phyloP scores from a whole-genome alignment of 2,113 vertebrate species.

The Prunella himalayana region DNA sequence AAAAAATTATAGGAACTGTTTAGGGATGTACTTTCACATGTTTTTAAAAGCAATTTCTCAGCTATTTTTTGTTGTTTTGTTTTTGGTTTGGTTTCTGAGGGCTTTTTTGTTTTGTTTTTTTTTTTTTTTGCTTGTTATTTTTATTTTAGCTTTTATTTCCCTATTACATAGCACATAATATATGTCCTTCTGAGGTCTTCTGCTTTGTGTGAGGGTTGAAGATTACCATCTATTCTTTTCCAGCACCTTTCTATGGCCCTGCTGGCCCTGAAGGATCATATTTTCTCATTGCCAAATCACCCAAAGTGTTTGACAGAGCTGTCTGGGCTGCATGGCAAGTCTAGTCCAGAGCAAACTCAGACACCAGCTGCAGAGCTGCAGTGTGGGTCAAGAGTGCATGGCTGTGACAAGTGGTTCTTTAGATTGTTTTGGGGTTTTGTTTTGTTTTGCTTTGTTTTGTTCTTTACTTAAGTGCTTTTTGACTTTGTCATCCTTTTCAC shows the following conservation, averaged over 20 bases:
- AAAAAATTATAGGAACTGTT: neutral
- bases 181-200: neutral
- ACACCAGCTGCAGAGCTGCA: neutral
- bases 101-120: too few relatives aligned
- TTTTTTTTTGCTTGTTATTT: neutral
- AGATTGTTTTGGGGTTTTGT: too few relatives aligned
- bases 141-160: neutral
- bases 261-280: neutral
- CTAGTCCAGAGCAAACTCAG: neutral
- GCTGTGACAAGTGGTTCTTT: neutral
- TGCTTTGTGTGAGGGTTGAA: neutral
- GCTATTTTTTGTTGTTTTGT: neutral
- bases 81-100: neutral
- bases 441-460: too few relatives aligned
- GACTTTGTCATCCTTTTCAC: neutral
- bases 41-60: neutral
- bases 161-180: neutral
- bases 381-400: neutral
- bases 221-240: neutral
- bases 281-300: slow-evolving; percentile 5
- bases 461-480: neutral
- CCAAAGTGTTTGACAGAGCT: neutral
- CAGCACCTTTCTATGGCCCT: neutral
- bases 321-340: neutral
- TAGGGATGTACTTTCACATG: neutral